These are phyloP conservation scores for Meiosimyza decipiens DNA, from an alignment of 2,888 invertebrate species.

Conservation along the genomic window DNA sequence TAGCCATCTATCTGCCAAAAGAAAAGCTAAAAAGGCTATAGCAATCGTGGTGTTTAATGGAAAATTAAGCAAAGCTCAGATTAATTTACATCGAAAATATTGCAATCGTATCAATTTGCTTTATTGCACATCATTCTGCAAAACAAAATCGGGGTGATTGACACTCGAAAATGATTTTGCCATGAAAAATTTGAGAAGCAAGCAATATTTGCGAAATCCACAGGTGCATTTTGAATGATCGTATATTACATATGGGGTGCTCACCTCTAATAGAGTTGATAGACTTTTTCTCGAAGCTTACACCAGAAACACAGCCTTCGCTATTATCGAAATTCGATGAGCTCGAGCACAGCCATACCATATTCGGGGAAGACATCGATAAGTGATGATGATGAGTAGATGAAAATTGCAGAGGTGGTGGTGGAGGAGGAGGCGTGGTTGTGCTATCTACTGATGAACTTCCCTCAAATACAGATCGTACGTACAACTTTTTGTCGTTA, in stretches of 20 bases:
- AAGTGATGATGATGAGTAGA: constrained; percentile 7
- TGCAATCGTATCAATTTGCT: constrained; percentile 12
- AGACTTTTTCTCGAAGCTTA: constrained; percentile 53
- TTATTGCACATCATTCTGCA: constrained; percentile 1
- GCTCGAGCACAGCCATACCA: constrained; percentile 42
- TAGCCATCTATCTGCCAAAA: too few relatives aligned
- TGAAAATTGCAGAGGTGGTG: neutral
- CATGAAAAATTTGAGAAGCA: too few relatives aligned
- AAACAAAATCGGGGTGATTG: constrained; percentile 11
- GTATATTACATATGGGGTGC: constrained; percentile 12
- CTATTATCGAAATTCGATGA: constrained; percentile 45
- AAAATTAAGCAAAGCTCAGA: constrained; percentile 20
- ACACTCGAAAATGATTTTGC: neutral
- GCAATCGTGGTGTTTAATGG: neutral
- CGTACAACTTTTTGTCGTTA: constrained; percentile 6
- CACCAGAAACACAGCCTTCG: constrained; percentile 44
- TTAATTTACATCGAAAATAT: neutral
- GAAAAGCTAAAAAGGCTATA: too few relatives aligned
- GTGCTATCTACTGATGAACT: constrained; percentile 54
- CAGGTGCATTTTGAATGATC: too few relatives aligned
- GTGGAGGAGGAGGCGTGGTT: constrained; percentile 53
- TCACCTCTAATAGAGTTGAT: constrained; percentile 57
- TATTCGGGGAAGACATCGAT: neutral
- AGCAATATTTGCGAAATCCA: too few relatives aligned
- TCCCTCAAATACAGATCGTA: neutral